A percentile compares a stretch with the other conserved stretches of the same genome.
Evolutionary conservation across 2,888 invertebrate genomes (phyloP).

Genomic region (Calliscelio sp.): DNA sequence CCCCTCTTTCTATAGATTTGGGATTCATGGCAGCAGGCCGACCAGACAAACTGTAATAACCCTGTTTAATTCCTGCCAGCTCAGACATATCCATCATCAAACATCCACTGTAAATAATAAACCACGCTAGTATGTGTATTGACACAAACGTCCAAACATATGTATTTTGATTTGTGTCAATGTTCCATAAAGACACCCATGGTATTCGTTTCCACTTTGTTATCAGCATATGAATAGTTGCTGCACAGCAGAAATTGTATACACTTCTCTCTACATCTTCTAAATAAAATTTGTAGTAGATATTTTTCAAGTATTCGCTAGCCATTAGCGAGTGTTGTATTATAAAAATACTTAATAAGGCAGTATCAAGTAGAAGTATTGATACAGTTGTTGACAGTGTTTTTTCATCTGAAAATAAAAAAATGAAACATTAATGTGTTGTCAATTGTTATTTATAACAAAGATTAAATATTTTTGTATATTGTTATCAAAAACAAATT

Average conservation of each 20-base stretch:
- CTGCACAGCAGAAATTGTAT: conserved; percentile 83
- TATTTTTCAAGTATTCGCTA: conserved; percentile 86
- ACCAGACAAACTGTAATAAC: conserved; percentile 87
- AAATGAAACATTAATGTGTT: too few relatives aligned
- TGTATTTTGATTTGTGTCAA: conserved; percentile 86
- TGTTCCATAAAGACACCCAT: conserved; percentile 87
- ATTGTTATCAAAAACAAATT: too few relatives aligned
- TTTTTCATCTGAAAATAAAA: too few relatives aligned
- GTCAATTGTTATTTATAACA: too few relatives aligned
- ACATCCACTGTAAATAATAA: conserved; percentile 88
- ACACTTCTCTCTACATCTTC: conserved; percentile 82
- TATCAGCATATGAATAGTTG: conserved; percentile 86
- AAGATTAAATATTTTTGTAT: too few relatives aligned
- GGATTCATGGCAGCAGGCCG: conserved; percentile 87
- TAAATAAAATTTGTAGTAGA: conserved; percentile 85
- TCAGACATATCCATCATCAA: conserved; percentile 89
- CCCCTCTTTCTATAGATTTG: too few relatives aligned
- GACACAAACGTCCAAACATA: conserved; percentile 86
- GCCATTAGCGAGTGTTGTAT: too few relatives aligned
- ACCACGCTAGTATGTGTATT: conserved; percentile 87
- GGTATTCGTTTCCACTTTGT: conserved; percentile 87
- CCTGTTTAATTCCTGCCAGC: conserved; percentile 88
- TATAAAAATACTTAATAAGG: too few relatives aligned
- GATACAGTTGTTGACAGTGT: too few relatives aligned
- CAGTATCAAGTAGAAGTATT: too few relatives aligned